These are phyloP conservation scores for Pelodytes ibericus DNA, from an alignment of 2,797 vertebrate species.

Conservation along the genomic window DNA sequence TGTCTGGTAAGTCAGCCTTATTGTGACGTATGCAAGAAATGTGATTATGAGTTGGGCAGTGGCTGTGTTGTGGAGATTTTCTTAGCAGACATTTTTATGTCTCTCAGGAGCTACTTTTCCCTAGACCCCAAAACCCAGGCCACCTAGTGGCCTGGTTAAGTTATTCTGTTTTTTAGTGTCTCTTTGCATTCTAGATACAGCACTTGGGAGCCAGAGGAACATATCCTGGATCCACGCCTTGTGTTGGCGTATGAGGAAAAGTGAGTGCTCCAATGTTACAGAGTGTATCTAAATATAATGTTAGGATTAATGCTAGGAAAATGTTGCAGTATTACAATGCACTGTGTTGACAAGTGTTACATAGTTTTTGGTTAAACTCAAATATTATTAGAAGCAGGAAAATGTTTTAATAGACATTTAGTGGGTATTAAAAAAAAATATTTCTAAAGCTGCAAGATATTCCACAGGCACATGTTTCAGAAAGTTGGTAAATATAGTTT, in stretches of 20 bases:
- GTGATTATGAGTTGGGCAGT: background rate
- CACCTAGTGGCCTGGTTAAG: background rate
- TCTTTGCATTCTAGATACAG: slow-evolving; percentile 82
- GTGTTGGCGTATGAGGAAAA: slow-evolving; percentile 96
- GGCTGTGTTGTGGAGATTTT: background rate
- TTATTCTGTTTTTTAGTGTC: background rate
- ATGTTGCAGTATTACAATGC: no score
- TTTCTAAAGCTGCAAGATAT: no score
- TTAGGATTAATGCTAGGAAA: no score
- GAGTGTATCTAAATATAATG: background rate
- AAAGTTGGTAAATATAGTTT: no score
- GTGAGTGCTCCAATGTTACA: slow-evolving; percentile 73
- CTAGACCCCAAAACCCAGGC: background rate
- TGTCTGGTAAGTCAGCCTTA: background rate
- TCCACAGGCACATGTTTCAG: no score
- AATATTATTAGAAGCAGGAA: no score
- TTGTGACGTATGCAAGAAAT: background rate
- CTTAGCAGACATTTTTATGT: background rate
- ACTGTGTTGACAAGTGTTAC: no score
- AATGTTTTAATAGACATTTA: no score
- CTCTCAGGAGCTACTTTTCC: background rate
- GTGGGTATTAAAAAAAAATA: no score
- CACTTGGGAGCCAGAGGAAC: slow-evolving; percentile 98
- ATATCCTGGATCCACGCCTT: slow-evolving; percentile 95
- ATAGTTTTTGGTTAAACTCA: no score